Evolutionary conservation across 2,797 vertebrate species (phyloP), one percentile per base, ranked within the genome.

Genomic region (Artibeus jamaicensis): DNA sequence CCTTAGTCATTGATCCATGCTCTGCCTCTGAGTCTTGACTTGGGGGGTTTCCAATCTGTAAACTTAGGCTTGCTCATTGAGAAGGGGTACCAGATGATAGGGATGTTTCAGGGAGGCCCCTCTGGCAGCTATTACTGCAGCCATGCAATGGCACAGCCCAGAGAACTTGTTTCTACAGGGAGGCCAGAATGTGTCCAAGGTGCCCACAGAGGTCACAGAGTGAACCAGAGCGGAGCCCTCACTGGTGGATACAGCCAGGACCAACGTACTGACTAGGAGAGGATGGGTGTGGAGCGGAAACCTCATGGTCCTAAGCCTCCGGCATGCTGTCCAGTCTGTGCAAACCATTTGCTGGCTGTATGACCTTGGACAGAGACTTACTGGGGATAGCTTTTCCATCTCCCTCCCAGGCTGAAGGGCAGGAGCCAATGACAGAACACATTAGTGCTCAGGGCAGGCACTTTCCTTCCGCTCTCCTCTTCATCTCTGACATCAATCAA

Each of bases 241-340:
- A 3, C 50, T 65, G 62, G 2, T 3, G 4, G 46, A 24, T 42
- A 44, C 65, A 21, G 24, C 34, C n/a, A 81, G 73, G 9, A 16
- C 37, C 9, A 16, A 5, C 29, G 39, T 26, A 5, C 46, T 1
- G 1, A 15, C 6, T 5, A 32, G 91, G 21, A 62, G 44, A 9
- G 44, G 29, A 29, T 19, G 71, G 12, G 44, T 15, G 29, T 32
- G 7, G 57, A 74, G 1, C 15, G 11, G 32, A 78, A 57, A 55
- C 19, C 67, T 77, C 0, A 0, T 34, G 67, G 57, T 48, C 48
- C 59, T 73, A 5, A 14, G 50, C 34, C 67, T 26, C 15, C 0
- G 2, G 19, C 37, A 2, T 0, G 1, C 12, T 6, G 1, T 55
- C 59, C 14, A 1, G 4, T 21, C 14, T 0, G 2, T 32, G 37